Conservation (phyloP, 2,888 invertebrate species). For the Lordiphosa fenestrarum region DNA sequence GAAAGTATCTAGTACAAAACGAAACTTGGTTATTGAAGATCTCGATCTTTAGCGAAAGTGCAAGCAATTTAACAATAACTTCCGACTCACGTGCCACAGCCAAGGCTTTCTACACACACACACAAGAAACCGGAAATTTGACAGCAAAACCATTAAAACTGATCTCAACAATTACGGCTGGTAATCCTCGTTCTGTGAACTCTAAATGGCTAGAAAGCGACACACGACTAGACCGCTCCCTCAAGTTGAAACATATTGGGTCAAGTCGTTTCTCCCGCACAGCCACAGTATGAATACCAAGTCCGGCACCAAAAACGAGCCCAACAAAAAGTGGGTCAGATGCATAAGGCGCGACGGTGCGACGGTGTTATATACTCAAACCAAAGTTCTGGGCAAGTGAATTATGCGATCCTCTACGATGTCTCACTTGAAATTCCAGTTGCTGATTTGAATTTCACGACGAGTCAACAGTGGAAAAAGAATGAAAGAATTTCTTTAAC, state of each 20-base stretch:
- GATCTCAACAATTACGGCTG: too few species aligned
- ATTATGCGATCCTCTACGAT: conserved; percentile 28
- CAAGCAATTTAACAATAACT: conserved; percentile 20
- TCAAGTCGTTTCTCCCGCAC: conserved; percentile 27
- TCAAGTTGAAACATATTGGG: conserved; percentile 18
- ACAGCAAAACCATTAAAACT: neutral
- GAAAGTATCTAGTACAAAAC: conserved; percentile 50
- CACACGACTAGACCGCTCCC: conserved; percentile 11
- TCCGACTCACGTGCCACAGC: conserved; percentile 7
- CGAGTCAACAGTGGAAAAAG: conserved; percentile 1
- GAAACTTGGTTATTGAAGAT: conserved; percentile 38
- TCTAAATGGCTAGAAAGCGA: neutral
- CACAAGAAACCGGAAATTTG: conserved; percentile 8
- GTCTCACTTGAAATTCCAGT: conserved; percentile 36
- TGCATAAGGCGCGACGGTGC: conserved; percentile 68
- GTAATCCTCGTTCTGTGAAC: too few species aligned
- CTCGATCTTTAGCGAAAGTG: conserved; percentile 52
- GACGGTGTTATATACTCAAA: too few species aligned
- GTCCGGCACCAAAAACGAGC: conserved; percentile 63
- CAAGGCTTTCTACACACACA: conserved; percentile 5
- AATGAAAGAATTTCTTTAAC: conserved; percentile 57
- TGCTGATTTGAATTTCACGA: conserved; percentile 39
- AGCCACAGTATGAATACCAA: conserved; percentile 60
- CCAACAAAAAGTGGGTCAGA: conserved; percentile 62
- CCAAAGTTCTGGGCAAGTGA: conserved; percentile 42